Evolutionary conservation across 2,888 invertebrate genomes (phyloP), one percentile per base, ranked within the genome.

Genomic region (Hetaerina titia): DNA sequence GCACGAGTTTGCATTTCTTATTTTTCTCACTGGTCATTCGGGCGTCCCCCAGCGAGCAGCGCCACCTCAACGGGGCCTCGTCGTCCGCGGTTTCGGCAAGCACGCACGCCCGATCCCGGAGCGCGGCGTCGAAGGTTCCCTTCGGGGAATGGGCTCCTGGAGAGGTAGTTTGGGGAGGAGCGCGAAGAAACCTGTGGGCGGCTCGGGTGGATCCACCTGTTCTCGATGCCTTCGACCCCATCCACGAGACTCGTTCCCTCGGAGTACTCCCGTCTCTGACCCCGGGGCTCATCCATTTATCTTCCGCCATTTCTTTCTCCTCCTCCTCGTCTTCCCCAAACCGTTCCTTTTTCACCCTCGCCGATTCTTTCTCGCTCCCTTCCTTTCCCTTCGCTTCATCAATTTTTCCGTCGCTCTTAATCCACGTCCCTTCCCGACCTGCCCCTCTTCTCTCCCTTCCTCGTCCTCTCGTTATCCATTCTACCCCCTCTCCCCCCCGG

Each of bases 391-490:
- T 56, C 19, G 69, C n/a, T 69, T n/a, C 92, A 69, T 69, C 69
- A 69, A 56, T 63, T 69, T 56, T 92, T 92, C 69, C 92, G n/a
- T 92, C 69, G 31, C 69, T 69, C 69, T 25, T 90, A 56, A 69
- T 69, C 64, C 25, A 19, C 92, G 45, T 56, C 92, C 45, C 64
- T 90, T 64, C 58, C 60, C 60, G 22, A 92, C 69, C n/a, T n/a
- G n/a, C n/a, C n/a, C n/a, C n/a, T n/a, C n/a, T n/a, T 56, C 64
- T 56, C 69, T 25, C 2, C 15, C 64, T 45, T 56, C 88, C 31
- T 31, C 60, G 60, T 15, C 89, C 57, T 15, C 92, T 89, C 92
- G 69, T 63, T 63, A 90, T 31, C 60, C 90, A 92, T 92, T 92
- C 81, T 31, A n/a, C 64, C 45, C 45, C 45, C 56, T 22, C 56